Percentiles rank a stretch among this genome's conserved stretches.
Conservation (phyloP, 1,140 invertebrate species). For the Prorops nasuta region DNA sequence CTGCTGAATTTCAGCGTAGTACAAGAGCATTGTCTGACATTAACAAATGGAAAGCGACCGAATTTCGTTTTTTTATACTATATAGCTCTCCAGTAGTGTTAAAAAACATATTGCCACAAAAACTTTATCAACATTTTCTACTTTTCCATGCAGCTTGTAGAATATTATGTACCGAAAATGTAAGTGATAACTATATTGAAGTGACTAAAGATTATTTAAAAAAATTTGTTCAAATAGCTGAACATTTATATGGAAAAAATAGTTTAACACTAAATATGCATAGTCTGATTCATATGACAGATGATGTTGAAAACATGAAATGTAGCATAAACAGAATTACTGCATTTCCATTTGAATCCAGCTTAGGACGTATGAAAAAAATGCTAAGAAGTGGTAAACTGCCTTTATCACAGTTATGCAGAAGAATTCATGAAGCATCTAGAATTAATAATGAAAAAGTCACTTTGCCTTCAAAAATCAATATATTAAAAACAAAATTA, state of each 20-base stretch:
- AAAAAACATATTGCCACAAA: constrained; percentile 14
- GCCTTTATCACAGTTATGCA: no score
- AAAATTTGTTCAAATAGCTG: no score
- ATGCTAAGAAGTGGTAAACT: no score
- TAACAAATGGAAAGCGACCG: constrained; percentile 23
- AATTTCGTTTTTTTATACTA: constrained; percentile 23
- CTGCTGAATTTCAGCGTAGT: constrained; percentile 19
- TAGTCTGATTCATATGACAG: constrained; percentile 5
- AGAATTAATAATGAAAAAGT: no score
- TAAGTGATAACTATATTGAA: background rate
- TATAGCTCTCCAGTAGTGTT: constrained; percentile 17
- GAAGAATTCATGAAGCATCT: no score
- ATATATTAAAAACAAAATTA: no score
- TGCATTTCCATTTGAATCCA: no score
- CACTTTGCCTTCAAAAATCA: no score
- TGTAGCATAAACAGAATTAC: constrained; percentile 18
- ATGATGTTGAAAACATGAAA: no score
- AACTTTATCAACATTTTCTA: constrained; percentile 24
- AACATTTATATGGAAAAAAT: constrained; percentile 7
- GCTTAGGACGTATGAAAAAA: no score
- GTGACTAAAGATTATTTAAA: background rate
- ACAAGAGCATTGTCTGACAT: constrained; percentile 18
- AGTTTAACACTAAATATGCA: background rate
- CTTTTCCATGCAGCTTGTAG: constrained; percentile 23
- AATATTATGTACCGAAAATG: constrained; percentile 15